Evolutionary conservation across 2,888 invertebrate genomes (phyloP).

Genomic region (Argyresthia albistria): DNA sequence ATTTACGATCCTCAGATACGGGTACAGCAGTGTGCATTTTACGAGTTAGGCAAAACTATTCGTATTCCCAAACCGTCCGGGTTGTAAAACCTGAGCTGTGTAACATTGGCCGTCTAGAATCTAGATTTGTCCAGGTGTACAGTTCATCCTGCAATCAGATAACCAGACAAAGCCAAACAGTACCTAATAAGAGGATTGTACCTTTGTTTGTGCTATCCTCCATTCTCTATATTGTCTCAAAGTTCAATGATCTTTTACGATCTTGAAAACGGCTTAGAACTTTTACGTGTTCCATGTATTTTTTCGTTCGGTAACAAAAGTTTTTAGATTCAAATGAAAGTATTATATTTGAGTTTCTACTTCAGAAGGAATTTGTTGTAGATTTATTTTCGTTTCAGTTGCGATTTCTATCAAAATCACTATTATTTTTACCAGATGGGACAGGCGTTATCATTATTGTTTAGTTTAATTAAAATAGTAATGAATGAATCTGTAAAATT

Average conservation of each 20-base stretch:
- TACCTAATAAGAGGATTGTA: slow-evolving; percentile 33
- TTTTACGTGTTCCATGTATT: slow-evolving; percentile 7
- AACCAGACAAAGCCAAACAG: slow-evolving; percentile 27
- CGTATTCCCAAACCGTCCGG: slow-evolving; percentile 46
- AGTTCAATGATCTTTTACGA: slow-evolving; percentile 22
- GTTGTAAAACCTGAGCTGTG: slow-evolving; percentile 31
- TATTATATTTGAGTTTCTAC: too few relatives aligned
- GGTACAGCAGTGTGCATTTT: slow-evolving; percentile 41
- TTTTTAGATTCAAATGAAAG: neutral
- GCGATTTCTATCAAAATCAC: too few relatives aligned
- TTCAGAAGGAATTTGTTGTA: too few relatives aligned
- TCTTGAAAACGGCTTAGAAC: slow-evolving; percentile 8
- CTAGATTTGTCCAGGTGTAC: slow-evolving; percentile 48
- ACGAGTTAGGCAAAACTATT: slow-evolving; percentile 54
- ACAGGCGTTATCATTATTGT: too few relatives aligned
- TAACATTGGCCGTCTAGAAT: slow-evolving; percentile 2
- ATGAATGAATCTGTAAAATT: too few relatives aligned
- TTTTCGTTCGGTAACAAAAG: neutral
- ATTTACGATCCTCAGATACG: neutral
- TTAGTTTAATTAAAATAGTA: too few relatives aligned
- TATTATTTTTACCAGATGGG: too few relatives aligned
- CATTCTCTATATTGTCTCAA: neutral
- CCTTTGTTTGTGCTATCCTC: slow-evolving; percentile 20
- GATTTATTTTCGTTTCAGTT: too few relatives aligned
- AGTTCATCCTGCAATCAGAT: slow-evolving; percentile 26